These are phyloP conservation scores for Hemichromis elongatus DNA, from an alignment of 2,113 vertebrate species.

Conservation along the genomic window DNA sequence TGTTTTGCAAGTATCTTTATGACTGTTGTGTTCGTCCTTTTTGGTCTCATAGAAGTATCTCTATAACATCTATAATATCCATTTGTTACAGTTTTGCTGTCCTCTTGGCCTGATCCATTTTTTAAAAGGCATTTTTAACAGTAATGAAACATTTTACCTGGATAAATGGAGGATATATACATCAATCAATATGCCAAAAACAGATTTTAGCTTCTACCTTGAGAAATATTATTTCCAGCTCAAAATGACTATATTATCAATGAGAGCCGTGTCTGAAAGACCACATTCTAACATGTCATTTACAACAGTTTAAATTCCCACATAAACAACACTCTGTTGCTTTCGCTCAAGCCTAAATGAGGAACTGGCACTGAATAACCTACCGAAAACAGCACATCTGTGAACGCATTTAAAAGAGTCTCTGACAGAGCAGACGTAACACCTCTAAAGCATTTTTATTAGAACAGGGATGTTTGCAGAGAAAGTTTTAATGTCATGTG, in stretches of 20 bases:
- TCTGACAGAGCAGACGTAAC: constrained; percentile 58
- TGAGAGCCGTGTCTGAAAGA: neutral
- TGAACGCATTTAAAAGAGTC: constrained; percentile 50
- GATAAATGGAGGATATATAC: neutral
- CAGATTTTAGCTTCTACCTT: neutral
- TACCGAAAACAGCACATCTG: neutral
- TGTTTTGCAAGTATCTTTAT: neutral
- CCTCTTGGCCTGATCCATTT: neutral
- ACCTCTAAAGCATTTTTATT: constrained; percentile 78
- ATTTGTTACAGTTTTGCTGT: neutral
- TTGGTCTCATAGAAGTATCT: neutral
- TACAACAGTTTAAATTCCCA: neutral
- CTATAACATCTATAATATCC: neutral
- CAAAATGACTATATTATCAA: neutral
- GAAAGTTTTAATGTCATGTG: constrained; percentile 61
- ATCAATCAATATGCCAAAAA: neutral
- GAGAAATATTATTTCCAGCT: neutral
- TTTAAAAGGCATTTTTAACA: neutral
- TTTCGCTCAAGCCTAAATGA: neutral
- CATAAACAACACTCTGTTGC: neutral
- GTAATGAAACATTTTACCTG: neutral
- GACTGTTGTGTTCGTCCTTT: neutral
- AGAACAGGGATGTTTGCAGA: constrained; percentile 78
- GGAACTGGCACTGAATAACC: neutral
- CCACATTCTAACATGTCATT: neutral